phyloP scores from a whole-genome alignment of 2,113 vertebrate species.

The Heteronetta atricapilla region DNA sequence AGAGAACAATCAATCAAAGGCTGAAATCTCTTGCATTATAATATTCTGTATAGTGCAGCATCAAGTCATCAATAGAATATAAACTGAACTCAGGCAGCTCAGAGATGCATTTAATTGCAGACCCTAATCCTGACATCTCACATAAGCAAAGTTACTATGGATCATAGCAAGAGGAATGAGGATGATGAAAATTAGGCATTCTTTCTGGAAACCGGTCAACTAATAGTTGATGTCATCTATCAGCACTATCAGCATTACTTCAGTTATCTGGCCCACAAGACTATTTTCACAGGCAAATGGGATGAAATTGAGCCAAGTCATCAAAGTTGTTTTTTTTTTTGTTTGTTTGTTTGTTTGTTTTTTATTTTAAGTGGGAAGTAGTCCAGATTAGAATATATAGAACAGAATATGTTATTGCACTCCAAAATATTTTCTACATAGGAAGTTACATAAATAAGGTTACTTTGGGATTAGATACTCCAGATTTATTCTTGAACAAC shows the following conservation, averaged over 20 bases:
- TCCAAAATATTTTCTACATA: background rate
- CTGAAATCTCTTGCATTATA: background rate
- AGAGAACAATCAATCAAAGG: background rate
- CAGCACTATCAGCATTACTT: background rate
- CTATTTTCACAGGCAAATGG: background rate
- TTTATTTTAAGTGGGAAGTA: background rate
- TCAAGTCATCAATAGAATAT: background rate
- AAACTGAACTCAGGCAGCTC: background rate
- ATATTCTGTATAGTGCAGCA: background rate
- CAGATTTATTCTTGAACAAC: background rate
- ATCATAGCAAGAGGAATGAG: background rate
- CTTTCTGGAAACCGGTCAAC: background rate
- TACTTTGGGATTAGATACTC: background rate
- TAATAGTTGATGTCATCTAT: background rate
- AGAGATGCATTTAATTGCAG: background rate
- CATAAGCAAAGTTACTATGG: background rate
- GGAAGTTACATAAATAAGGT: background rate
- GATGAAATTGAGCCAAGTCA: background rate
- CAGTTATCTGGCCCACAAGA: background rate
- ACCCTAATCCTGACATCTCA: background rate
- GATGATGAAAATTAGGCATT: background rate
- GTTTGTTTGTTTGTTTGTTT: background rate
- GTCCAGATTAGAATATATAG: background rate
- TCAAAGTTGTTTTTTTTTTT: background rate
- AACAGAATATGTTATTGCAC: background rate